phyloP scores from a whole-genome alignment of 2,797 vertebrate species.

The Ispidina picta region DNA sequence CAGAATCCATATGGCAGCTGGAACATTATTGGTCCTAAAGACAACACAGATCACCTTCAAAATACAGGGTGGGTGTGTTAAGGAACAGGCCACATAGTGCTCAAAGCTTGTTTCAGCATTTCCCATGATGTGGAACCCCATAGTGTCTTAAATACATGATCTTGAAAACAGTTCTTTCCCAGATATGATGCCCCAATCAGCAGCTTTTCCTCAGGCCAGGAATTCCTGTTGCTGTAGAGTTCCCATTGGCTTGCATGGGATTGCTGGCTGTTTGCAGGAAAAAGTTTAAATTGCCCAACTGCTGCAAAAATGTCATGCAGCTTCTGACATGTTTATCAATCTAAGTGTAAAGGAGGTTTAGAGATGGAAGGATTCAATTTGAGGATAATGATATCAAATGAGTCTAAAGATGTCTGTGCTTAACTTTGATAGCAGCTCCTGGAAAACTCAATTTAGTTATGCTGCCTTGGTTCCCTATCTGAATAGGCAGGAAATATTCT shows the following conservation, averaged over 20 bases:
- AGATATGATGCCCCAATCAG: neutral
- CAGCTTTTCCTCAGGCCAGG: neutral
- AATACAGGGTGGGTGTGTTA: neutral
- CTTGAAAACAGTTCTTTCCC: neutral
- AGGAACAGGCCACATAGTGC: neutral
- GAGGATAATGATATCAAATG: neutral
- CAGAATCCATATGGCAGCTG: neutral
- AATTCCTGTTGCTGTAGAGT: neutral
- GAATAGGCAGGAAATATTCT: too few relatives aligned
- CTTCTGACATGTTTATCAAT: neutral
- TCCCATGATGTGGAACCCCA: neutral
- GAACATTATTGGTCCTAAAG: neutral
- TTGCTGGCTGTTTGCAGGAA: neutral
- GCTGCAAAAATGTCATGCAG: too few relatives aligned
- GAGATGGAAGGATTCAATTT: neutral
- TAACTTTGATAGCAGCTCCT: neutral
- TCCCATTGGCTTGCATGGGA: neutral
- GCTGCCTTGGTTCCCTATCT: neutral
- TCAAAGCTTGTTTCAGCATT: neutral
- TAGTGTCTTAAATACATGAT: neutral
- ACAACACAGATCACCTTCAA: neutral
- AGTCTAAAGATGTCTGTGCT: neutral
- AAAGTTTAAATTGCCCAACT: neutral
- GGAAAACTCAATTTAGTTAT: neutral
- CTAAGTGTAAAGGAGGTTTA: neutral